Base-by-base conservation (phyloP, 1,140 invertebrate genomes). In the Diorhabda carinulata region DNA sequence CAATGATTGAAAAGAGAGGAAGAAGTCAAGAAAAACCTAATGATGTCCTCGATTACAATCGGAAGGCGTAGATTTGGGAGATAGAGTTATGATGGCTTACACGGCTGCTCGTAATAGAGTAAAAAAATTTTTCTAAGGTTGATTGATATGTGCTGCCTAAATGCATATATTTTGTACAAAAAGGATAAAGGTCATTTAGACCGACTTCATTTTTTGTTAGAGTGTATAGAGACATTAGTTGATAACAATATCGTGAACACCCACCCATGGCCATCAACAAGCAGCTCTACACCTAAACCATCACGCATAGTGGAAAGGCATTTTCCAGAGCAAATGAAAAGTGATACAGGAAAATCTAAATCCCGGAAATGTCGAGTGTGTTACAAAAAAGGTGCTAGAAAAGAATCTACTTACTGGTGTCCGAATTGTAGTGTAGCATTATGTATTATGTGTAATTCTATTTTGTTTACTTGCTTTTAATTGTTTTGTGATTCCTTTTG, bases 281-380 rank as follows among this genome's bases (percentile, higher is more conserved):
- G 25, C 25, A 25, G 25, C 25, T 25, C 25, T 25, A 25, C 25
- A 25, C 25, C 25, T 25, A 25, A 25, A 25, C 25, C 25, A 25
- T 25, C 25, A 25, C 1, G 25, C 25, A 25, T 25, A 25, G 25
- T 25, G 25, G 25, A 25, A 25, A 25, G 25, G 25, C 25, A 25
- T 25, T 25, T 25, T 25, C 25, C 52, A 56, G 52, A 56, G 52
- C 52, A 56, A 56, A n/a, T 56, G 52, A 56, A 56, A 56, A 56
- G 52, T 56, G 52, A 56, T 56, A 56, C 52, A 56, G 52, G 52
- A 56, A 56, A 56, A 56, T n/a, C 52, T 56, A 56, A 56, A 56
- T 56, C 2, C n/a, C 52, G 52, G 52, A 56, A 56, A 56, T 56
- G 52, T 56, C 52, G 52, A 56, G n/a, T 56, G 52, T 56, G 25